These are phyloP conservation scores for Paralichthys olivaceus DNA, from an alignment of 2,113 vertebrate genomes.

Conservation along the genomic window DNA sequence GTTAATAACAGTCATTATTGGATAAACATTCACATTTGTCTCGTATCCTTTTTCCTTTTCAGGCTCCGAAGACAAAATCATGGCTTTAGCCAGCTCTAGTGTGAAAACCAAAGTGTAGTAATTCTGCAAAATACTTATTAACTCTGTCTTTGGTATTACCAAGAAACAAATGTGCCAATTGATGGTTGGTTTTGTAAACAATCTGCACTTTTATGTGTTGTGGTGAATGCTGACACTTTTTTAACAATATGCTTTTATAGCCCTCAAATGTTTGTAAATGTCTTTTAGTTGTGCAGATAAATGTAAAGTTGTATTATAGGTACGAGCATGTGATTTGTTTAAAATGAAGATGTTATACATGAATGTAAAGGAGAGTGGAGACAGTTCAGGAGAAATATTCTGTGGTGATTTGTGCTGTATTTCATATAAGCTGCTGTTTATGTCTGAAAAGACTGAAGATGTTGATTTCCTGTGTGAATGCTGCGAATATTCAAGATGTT, in stretches of 20 bases:
- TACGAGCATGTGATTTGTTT: constrained; percentile 35
- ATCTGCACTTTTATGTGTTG: constrained; percentile 42
- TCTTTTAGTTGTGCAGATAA: constrained; percentile 52
- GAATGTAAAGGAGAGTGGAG: constrained; percentile 32
- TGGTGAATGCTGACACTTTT: constrained; percentile 49
- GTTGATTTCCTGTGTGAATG: not conserved
- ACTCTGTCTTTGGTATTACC: constrained; percentile 15
- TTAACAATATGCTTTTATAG: constrained; percentile 67
- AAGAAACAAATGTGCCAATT: constrained; percentile 55
- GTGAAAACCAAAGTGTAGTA: constrained; percentile 88
- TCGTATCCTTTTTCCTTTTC: constrained; percentile 35
- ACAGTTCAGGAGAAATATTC: constrained; percentile 20
- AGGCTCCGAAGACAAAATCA: constrained; percentile 97
- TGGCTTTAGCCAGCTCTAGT: constrained; percentile 94
- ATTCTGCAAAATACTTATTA: not conserved
- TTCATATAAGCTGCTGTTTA: constrained; percentile 6
- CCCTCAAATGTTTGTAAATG: constrained; percentile 50
- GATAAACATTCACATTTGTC: not conserved
- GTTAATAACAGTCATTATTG: not conserved
- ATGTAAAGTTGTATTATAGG: constrained; percentile 48
- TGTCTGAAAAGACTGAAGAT: constrained; percentile 11
- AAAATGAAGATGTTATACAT: constrained; percentile 5
- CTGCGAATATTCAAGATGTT: constrained; percentile 15
- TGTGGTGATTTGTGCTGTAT: constrained; percentile 37
- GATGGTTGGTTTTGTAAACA: constrained; percentile 32